A percentile compares a stretch with the other conserved stretches of the same genome.
These are phyloP conservation scores for Augiades crinisus DNA, from an alignment of 2,888 invertebrate genomes.

Conservation along the genomic window DNA sequence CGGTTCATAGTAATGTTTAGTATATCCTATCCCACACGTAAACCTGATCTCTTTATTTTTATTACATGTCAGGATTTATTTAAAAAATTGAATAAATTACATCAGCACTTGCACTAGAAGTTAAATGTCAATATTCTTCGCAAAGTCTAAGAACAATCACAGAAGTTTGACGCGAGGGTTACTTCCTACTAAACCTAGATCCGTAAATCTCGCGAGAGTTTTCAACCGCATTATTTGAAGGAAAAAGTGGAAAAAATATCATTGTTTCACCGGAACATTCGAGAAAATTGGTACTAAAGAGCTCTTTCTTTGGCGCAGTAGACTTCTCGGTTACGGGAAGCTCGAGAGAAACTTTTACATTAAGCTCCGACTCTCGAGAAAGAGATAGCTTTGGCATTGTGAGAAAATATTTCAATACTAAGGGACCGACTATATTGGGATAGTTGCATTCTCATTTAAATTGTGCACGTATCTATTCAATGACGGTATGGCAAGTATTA, in stretches of 20 bases:
- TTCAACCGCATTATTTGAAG: slow-evolving; percentile 5
- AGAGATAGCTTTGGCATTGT: slow-evolving; percentile 13
- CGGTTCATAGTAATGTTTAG: too few relatives aligned
- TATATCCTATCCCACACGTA: too few relatives aligned
- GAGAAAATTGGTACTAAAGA: neutral
- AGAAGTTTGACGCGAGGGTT: too few relatives aligned
- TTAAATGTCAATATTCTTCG: too few relatives aligned
- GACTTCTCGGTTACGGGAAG: slow-evolving; percentile 1
- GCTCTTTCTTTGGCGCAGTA: neutral
- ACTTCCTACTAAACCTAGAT: neutral
- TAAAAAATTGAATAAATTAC: too few relatives aligned
- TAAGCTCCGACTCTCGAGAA: slow-evolving; percentile 1
- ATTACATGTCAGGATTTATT: too few relatives aligned
- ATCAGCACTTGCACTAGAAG: too few relatives aligned
- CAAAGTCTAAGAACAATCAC: too few relatives aligned
- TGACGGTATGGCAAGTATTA: too few relatives aligned
- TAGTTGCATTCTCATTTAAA: too few relatives aligned
- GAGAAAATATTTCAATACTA: slow-evolving; percentile 18
- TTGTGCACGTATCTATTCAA: too few relatives aligned
- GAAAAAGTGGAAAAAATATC: slow-evolving; percentile 6
- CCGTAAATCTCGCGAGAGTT: neutral
- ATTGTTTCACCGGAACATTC: slow-evolving; percentile 12
- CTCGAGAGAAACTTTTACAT: slow-evolving; percentile 8
- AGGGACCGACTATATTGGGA: neutral
- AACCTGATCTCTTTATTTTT: too few relatives aligned